Evolutionary conservation across 2,797 vertebrate genomes (phyloP).

Genomic region (Megaceryle alcyon): DNA sequence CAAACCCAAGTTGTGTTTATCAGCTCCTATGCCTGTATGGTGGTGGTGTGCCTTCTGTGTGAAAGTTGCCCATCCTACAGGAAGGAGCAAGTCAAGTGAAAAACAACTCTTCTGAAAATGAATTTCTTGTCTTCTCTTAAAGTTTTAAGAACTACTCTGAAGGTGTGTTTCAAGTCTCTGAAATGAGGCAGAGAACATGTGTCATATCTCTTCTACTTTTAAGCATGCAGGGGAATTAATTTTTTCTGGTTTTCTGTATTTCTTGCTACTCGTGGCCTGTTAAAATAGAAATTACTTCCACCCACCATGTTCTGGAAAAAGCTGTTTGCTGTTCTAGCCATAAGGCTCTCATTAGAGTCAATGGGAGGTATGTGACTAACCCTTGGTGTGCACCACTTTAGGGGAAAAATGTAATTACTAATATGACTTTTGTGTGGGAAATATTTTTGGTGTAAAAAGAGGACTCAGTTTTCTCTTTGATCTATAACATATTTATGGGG

Average conservation of each 20-base stretch:
- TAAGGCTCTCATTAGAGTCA: conserved; percentile 61
- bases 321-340: conserved; percentile 30
- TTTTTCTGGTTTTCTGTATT: conserved; percentile 10
- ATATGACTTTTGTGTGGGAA: conserved; percentile 15
- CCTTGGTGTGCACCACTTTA: conserved; percentile 5
- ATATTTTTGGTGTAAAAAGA: conserved; percentile 9
- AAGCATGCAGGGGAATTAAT: neutral
- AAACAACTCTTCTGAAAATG: neutral
- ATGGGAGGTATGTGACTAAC: conserved; percentile 53
- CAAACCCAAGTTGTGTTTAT: neutral
- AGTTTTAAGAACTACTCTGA: neutral
- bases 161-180: neutral
- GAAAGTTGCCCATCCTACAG: neutral
- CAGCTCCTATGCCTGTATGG: neutral
- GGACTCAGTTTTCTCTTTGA: neutral
- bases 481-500: conserved; percentile 37
- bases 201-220: neutral
- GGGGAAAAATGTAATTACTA: neutral
- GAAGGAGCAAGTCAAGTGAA: neutral
- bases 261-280: neutral
- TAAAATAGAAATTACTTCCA: conserved; percentile 59
- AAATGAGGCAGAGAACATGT: conserved; percentile 8
- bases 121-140: neutral
- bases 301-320: conserved; percentile 63
- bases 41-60: neutral